Base-by-base conservation (phyloP, 2,888 invertebrate species). In the Trachelus stipa region DNA sequence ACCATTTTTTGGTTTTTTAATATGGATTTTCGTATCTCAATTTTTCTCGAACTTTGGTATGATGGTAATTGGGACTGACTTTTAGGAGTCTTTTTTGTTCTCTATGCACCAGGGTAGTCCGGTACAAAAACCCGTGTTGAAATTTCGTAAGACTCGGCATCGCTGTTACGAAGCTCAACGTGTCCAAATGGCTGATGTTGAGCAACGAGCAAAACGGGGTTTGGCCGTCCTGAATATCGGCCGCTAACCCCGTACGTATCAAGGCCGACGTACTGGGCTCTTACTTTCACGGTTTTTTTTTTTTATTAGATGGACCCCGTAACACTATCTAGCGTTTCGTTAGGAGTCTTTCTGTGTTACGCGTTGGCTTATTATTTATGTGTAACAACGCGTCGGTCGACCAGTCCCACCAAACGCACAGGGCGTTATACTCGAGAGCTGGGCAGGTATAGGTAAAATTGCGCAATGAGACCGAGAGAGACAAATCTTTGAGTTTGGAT, bases 181-280 rank as follows among this genome's bases (percentile, higher is more conserved):
- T 84, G 85, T 86, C 83, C 79, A 83, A 81, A 82, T 80, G 85
- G 12, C 31, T 56, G 56, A 56, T 6, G 83, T 90, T 90, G 88
- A 85, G 87, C 86, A 90, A 90, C 82, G 78, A 81, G 81, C 56
- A 56, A 83, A 86, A 86, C 84, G 85, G 84, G 83, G 78, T 79
- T 82, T 80, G 81, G 80, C 79, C 76, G 87, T 86, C 88, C 88
- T 87, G 85, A 87, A 89, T 89, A 83, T 88, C 89, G 90, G 89
- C 74, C 88, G 87, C 86, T 89, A 89, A 90, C 90, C 90, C 89
- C 89, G 81, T 75, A 84, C 84, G 85, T 89, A 90, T 89, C 90
- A 90, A 91, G 91, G 90, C 88, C 90, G 87, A 78, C 82, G 69
- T 73, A 71, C 77, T 77, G 79, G 83, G 88, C 87, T 89, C 86